These are phyloP conservation scores for Cuculus canorus DNA, from an alignment of 2,797 vertebrate species.

Conservation along the genomic window DNA sequence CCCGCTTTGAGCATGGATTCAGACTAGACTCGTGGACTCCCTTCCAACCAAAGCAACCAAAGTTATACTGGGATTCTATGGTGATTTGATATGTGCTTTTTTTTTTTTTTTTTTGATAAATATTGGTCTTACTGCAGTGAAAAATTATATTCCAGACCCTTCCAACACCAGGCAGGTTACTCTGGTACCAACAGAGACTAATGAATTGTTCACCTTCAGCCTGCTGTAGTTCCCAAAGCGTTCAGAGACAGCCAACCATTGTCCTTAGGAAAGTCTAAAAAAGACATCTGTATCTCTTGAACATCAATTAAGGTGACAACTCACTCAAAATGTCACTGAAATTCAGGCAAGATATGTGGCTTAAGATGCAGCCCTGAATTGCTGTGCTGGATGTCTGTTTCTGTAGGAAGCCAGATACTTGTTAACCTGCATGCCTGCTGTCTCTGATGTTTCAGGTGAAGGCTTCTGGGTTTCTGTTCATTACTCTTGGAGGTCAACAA, in stretches of 20 bases:
- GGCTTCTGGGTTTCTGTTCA: neutral
- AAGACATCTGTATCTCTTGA: neutral
- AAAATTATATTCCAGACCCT: neutral
- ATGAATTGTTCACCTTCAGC: neutral
- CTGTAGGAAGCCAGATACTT: neutral
- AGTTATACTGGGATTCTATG: neutral
- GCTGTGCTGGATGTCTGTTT: neutral
- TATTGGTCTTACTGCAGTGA: neutral
- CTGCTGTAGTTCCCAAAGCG: neutral
- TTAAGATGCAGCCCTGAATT: neutral
- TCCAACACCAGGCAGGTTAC: neutral
- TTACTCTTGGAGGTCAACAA: neutral
- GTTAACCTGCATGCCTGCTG: neutral
- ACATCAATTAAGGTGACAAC: neutral
- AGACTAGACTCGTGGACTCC: neutral
- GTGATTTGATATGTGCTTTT: neutral
- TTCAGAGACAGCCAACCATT: neutral
- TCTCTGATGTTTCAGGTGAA: neutral
- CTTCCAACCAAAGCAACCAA: neutral
- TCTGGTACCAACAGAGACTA: neutral
- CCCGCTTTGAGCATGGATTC: neutral
- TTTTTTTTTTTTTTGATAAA: neutral
- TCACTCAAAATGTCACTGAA: neutral
- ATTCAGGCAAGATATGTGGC: accelerated
- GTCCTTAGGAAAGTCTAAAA: neutral